Percentiles rank a stretch among this genome's conserved stretches.
Evolutionary conservation across 2,888 invertebrate species (phyloP).

Genomic region (Bedellia somnulentella): DNA sequence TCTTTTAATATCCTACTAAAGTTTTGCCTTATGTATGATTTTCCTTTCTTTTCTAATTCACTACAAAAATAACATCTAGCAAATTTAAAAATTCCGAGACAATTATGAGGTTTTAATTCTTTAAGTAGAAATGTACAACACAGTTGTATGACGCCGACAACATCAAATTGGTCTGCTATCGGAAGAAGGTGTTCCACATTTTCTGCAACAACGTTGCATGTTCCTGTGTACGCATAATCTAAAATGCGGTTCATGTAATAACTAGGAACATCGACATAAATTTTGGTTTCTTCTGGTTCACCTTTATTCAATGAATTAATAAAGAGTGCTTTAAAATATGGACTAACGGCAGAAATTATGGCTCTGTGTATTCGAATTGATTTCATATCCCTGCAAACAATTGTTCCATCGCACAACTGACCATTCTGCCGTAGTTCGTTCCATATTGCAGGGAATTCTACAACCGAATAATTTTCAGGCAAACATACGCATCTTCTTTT

Average conservation of each 20-base stretch:
- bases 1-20: constrained; percentile 64
- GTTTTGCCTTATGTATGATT: constrained; percentile 59
- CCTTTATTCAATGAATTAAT: constrained; percentile 67
- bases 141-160: constrained; percentile 69
- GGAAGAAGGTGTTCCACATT: constrained; percentile 72
- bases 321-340: constrained; percentile 73
- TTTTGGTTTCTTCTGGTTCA: constrained; percentile 61
- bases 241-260: constrained; percentile 67
- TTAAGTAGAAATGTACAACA: constrained; percentile 69
- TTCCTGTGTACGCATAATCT: constrained; percentile 75
- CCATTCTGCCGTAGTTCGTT: constrained; percentile 66
- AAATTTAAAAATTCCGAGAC: constrained; percentile 71
- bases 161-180: constrained; percentile 73
- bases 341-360: constrained; percentile 71
- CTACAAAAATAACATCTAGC: constrained; percentile 71
- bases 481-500: constrained; percentile 64
- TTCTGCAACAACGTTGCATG: constrained; percentile 63
- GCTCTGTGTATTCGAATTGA: constrained; percentile 68
- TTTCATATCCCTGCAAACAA: constrained; percentile 64
- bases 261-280: constrained; percentile 62
- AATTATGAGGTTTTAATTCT: constrained; percentile 68
- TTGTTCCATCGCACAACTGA: constrained; percentile 71
- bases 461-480: constrained; percentile 59
- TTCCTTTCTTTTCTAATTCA: constrained; percentile 65
- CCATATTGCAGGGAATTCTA: constrained; percentile 69